Conservation (phyloP, 1,140 invertebrate species). For the Aphaenogaster floridana region DNA sequence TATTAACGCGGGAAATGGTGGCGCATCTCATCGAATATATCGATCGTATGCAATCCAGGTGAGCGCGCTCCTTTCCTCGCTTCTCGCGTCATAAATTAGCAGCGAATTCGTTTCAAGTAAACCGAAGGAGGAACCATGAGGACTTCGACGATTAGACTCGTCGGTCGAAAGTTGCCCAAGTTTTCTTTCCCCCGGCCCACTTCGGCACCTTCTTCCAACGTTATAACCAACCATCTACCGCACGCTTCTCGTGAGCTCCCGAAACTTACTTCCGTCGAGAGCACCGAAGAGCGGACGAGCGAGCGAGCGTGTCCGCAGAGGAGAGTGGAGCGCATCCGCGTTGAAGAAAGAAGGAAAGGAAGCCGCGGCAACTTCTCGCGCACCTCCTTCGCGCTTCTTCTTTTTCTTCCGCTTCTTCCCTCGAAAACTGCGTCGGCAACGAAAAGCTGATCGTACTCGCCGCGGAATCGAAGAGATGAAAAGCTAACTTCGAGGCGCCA, state of each 20-base stretch:
- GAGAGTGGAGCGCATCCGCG: slow-evolving; percentile 21
- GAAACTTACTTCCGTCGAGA: slow-evolving; percentile 52
- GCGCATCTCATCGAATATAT: slow-evolving; percentile 58
- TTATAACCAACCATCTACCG: slow-evolving; percentile 64
- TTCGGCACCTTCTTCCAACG: slow-evolving; percentile 64
- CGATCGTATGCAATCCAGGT: slow-evolving; percentile 49
- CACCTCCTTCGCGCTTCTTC: neutral
- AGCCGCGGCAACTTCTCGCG: slow-evolving; percentile 37
- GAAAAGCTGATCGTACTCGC: slow-evolving; percentile 63
- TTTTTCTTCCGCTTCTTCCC: slow-evolving; percentile 15
- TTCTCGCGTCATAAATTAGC: slow-evolving; percentile 71
- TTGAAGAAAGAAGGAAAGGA: slow-evolving; percentile 44
- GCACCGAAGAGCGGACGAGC: slow-evolving; percentile 11
- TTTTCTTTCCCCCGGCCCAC: slow-evolving; percentile 62
- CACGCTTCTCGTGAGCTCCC: slow-evolving; percentile 45
- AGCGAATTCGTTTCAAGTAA: slow-evolving; percentile 41
- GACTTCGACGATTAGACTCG: slow-evolving; percentile 75
- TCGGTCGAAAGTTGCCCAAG: slow-evolving; percentile 72
- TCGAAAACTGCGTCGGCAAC: slow-evolving; percentile 44
- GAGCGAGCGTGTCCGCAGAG: neutral
- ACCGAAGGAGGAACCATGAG: slow-evolving; percentile 48
- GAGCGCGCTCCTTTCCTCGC: slow-evolving; percentile 22
- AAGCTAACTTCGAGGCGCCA: slow-evolving; percentile 73
- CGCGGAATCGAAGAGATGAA: slow-evolving; percentile 74
- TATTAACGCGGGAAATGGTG: neutral